Evolutionary conservation across 1,140 invertebrate species (phyloP), one percentile per base, ranked within the genome.

Genomic region (Metopolophium dirhodum): DNA sequence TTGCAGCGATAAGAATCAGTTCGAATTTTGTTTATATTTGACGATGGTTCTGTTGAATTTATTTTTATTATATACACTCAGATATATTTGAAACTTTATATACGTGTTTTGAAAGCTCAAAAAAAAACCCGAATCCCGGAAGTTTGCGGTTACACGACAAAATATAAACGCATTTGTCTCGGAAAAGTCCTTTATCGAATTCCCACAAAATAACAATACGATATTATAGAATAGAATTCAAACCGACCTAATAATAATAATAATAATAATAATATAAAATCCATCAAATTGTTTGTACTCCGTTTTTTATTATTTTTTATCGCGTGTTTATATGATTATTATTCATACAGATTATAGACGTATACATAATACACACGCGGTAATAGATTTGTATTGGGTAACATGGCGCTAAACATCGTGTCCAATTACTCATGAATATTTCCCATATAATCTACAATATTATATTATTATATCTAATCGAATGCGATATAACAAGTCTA

Each of bases 171-270:
- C 82, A 83, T 83, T 83, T 41, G 26, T 18, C n/a, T 87, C 6
- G 47, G 26, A 49, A 87, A 87, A 87, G 47, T 30, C 9, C 23
- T 23, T 57, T 90, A 90, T 90, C 88, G 51, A 90, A 90, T 90
- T 90, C 26, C 35, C 23, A 90, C 35, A 57, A 90, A 37, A 90
- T 23, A n/a, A 49, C 14, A 22, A 49, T 87, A 47, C 18, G 30
- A 51, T 87, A 87, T 11, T 14, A 26, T 45, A 86, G 18, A 23
- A 8, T 23, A 83, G 18, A 35, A 35, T 41, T 8, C 35, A 85
- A 41, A 11, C 22, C 61, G 35, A 77, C n/a, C 61, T 82, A 37
- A 30, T 30, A 51, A 22, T 54, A 54, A 54, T 54, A 54, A 49
- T 54, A 54, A 49, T 49, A 49, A 88, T n/a, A n/a, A 87, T 49